phyloP scores from a whole-genome alignment of 2,797 vertebrate genomes.

The Discoglossus pictus region DNA sequence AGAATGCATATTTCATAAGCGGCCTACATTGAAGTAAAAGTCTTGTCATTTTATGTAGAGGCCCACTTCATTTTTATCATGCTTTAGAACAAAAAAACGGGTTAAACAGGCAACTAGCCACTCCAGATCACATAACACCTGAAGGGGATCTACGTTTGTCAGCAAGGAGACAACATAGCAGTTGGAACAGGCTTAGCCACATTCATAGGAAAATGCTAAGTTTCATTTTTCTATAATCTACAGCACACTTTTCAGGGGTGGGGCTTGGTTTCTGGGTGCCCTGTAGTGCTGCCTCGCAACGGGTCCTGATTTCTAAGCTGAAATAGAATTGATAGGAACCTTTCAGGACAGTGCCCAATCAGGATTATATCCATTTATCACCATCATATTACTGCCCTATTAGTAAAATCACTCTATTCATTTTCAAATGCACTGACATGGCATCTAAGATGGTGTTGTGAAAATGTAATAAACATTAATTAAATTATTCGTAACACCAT shows the following conservation, averaged over 20 bases:
- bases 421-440: too few relatives aligned
- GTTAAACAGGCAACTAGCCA: slow-evolving; percentile 79
- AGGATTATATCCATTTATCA: background rate
- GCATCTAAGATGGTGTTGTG: too few relatives aligned
- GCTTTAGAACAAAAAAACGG: slow-evolving; percentile 67
- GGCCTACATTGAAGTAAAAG: too few relatives aligned
- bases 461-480: too few relatives aligned
- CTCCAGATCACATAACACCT: slow-evolving; percentile 72
- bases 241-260: slow-evolving; percentile 22
- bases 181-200: slow-evolving; percentile 74
- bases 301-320: slow-evolving; percentile 6
- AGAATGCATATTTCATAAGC: too few relatives aligned
- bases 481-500: too few relatives aligned
- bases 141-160: slow-evolving; percentile 75
- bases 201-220: slow-evolving; percentile 71
- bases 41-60: too few relatives aligned
- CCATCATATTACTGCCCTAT: background rate
- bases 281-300: background rate
- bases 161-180: slow-evolving; percentile 63
- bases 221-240: slow-evolving; percentile 44
- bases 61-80: slow-evolving; percentile 28
- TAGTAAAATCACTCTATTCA: background rate
- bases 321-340: slow-evolving; percentile 13
- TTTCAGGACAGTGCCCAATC: too few relatives aligned
- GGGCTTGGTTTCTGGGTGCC: slow-evolving; percentile 9